These are phyloP conservation scores for Diloba caeruleocephala DNA, from an alignment of 2,888 invertebrate genomes.

Conservation along the genomic window DNA sequence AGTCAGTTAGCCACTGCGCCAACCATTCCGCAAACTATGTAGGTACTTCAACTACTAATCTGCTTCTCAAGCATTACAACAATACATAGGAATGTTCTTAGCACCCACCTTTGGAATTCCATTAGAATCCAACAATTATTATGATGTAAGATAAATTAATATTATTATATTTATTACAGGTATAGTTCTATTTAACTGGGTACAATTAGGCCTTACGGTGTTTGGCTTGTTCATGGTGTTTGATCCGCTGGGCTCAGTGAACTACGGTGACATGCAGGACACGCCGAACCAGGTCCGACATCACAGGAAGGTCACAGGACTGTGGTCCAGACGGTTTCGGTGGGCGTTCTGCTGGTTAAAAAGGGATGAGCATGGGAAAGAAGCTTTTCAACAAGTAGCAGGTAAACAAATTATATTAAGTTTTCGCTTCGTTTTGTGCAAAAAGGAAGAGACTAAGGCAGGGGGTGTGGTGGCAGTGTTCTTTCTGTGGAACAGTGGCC, in stretches of 20 bases:
- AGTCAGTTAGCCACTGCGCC: too few species aligned
- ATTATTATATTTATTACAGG: conserved; percentile 74
- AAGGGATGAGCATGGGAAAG: conserved; percentile 93
- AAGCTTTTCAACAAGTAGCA: conserved; percentile 94
- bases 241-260: conserved; percentile 93
- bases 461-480: too few species aligned
- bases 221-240: conserved; percentile 94
- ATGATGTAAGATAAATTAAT: too few species aligned
- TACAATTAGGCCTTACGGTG: conserved; percentile 92
- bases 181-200: conserved; percentile 95
- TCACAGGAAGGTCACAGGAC: conserved; percentile 91
- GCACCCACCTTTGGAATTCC: too few species aligned
- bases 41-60: too few species aligned
- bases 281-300: conserved; percentile 91
- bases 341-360: conserved; percentile 93
- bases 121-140: too few species aligned
- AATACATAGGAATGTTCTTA: too few species aligned
- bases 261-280: conserved; percentile 90
- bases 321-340: conserved; percentile 93
- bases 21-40: too few species aligned
- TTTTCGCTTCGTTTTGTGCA: background rate
- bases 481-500: too few species aligned
- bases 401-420: conserved; percentile 78
- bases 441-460: too few species aligned
- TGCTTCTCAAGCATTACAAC: too few species aligned